A percentile compares a stretch with the other conserved stretches of the same genome.
Evolutionary conservation across 2,113 vertebrate genomes (phyloP).

Genomic region (Shinisaurus crocodilurus): DNA sequence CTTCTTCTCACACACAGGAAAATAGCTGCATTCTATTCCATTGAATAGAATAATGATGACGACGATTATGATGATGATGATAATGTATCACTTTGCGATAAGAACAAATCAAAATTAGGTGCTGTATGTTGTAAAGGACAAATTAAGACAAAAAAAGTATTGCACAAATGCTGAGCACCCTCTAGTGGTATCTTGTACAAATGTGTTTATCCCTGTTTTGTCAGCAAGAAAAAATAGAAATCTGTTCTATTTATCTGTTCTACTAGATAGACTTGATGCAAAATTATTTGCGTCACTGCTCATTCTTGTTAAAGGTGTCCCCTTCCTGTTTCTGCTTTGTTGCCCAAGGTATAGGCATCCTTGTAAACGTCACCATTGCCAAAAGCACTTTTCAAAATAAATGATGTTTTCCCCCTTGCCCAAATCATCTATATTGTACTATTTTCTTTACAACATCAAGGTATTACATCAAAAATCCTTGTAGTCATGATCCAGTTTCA

Average conservation of each 20-base stretch:
- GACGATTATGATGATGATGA: no score
- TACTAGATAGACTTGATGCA: neutral
- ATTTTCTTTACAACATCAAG: neutral
- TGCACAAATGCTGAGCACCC: conserved; percentile 63
- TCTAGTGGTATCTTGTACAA: conserved; percentile 63
- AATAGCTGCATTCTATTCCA: conserved; percentile 17
- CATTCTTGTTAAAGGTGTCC: neutral
- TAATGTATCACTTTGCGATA: neutral
- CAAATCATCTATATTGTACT: neutral
- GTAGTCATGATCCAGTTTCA: neutral
- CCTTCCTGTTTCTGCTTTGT: rapidly evolving
- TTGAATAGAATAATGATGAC: neutral
- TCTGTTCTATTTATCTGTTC: no score
- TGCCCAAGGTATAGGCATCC: no score
- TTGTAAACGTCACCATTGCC: neutral
- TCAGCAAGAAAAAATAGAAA: rapidly evolving
- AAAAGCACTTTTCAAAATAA: neutral
- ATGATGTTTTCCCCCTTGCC: neutral
- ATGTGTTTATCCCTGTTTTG: neutral
- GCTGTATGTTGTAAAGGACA: neutral
- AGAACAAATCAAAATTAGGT: neutral
- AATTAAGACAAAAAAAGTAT: rapidly evolving
- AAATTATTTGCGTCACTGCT: rapidly evolving
- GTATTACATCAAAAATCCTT: neutral
- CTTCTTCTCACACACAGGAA: rapidly evolving